These are phyloP conservation scores for Erpornis zantholeuca DNA, from an alignment of 2,113 vertebrate species.

Conservation along the genomic window DNA sequence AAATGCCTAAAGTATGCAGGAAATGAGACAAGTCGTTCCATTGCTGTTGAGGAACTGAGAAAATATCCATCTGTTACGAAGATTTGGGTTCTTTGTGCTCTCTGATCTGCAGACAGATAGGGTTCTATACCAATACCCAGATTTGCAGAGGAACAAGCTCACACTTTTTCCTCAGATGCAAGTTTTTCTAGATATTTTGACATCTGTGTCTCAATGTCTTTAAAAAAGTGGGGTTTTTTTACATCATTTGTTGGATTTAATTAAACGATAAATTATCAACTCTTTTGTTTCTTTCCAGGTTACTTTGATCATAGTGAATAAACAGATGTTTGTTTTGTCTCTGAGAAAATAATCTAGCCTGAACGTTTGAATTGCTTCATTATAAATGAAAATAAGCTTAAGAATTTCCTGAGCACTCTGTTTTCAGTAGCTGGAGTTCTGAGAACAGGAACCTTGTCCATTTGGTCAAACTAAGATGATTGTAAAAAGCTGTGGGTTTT, in stretches of 20 bases:
- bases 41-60: neutral
- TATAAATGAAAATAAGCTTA: neutral
- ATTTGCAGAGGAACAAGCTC: neutral
- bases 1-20: neutral
- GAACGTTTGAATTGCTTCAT: neutral
- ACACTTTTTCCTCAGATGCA: fast-evolving
- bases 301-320: neutral
- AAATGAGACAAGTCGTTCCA: neutral
- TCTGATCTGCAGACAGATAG: neutral
- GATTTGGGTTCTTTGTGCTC: neutral
- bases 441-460: neutral
- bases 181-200: neutral
- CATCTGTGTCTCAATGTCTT: neutral
- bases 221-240: neutral
- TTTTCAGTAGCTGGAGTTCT: neutral
- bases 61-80: neutral
- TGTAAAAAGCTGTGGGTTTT: neutral
- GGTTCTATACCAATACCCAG: neutral
- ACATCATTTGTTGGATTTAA: neutral
- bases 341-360: neutral
- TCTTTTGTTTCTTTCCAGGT: neutral
- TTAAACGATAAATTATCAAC: neutral
- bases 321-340: neutral
- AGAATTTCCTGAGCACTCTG: neutral
- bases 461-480: neutral